Evolutionary conservation across 64 coral and sea anemone species (phyloP).

Genomic region (Porites lutea): DNA sequence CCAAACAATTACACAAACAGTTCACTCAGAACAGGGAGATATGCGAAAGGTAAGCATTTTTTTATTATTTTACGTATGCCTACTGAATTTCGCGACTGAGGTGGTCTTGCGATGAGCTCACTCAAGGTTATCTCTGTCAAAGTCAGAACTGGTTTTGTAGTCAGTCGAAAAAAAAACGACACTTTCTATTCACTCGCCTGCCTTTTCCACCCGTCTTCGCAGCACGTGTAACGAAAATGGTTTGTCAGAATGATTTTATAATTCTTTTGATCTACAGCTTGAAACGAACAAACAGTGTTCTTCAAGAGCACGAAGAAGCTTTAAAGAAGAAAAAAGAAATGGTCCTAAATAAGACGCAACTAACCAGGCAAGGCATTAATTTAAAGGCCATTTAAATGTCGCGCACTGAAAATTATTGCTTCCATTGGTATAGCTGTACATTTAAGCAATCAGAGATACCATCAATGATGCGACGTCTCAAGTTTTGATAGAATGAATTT

Average conservation of each 20-base stretch:
- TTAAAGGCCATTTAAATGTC: not conserved
- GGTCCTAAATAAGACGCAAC: constrained; percentile 39
- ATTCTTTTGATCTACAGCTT: constrained; percentile 5
- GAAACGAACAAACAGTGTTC: constrained; percentile 60
- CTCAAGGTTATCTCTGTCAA: no score
- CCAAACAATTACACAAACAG: constrained; percentile 87
- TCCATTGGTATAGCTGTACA: no score
- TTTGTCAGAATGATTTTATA: not conserved
- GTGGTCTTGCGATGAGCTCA: no score
- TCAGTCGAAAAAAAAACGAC: no score
- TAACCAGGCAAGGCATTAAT: constrained; percentile 21
- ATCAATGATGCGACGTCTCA: no score
- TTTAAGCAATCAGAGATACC: no score
- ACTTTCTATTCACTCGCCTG: no score
- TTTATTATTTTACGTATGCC: no score
- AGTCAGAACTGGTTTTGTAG: no score
- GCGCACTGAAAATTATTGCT: not conserved
- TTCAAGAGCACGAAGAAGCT: constrained; percentile 78
- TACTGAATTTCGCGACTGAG: no score
- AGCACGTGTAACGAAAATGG: not conserved
- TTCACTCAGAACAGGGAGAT: constrained; percentile 97
- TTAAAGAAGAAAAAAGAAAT: constrained; percentile 78
- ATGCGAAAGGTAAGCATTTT: constrained; percentile 71
- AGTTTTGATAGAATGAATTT: no score
- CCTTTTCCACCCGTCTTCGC: no score